phyloP scores from a whole-genome alignment of 2,797 vertebrate genomes.

The Champsocephalus gunnari region DNA sequence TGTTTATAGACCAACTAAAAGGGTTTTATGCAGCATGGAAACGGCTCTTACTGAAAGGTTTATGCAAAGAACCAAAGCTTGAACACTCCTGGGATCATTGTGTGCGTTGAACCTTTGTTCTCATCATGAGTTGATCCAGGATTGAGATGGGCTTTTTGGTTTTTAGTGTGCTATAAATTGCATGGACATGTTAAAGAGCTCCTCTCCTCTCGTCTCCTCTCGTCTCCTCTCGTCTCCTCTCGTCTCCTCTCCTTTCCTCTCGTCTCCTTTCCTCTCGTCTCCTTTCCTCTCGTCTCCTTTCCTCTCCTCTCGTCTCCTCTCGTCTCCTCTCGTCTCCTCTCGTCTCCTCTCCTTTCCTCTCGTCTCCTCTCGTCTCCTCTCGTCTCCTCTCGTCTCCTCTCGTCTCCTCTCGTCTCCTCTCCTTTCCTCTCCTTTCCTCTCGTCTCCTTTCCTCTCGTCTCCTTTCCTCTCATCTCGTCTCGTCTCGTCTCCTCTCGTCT shows the following conservation, averaged over 20 bases:
- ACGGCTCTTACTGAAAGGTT: conserved; percentile 33
- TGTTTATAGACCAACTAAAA: conserved; percentile 36
- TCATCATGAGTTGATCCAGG: conserved; percentile 33
- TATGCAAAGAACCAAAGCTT: conserved; percentile 21
- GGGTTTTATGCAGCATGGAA: conserved; percentile 10
- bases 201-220: too few relatives aligned
- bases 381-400: conserved; percentile 1
- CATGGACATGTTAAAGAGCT: conserved; percentile 26
- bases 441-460: too few relatives aligned
- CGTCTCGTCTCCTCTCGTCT: neutral
- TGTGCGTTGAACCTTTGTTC: conserved; percentile 16
- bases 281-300: neutral
- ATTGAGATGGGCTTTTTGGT: conserved; percentile 41
- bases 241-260: neutral
- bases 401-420: neutral
- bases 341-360: neutral
- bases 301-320: too few relatives aligned
- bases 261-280: too few relatives aligned
- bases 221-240: neutral
- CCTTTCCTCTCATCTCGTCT: neutral
- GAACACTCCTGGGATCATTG: conserved; percentile 29
- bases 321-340: neutral
- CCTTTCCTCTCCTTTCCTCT: too few relatives aligned
- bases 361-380: too few relatives aligned
- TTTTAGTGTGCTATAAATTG: conserved; percentile 50